phyloP scores from a whole-genome alignment of 2,888 invertebrate genomes.

The Cordilura impudica region DNA sequence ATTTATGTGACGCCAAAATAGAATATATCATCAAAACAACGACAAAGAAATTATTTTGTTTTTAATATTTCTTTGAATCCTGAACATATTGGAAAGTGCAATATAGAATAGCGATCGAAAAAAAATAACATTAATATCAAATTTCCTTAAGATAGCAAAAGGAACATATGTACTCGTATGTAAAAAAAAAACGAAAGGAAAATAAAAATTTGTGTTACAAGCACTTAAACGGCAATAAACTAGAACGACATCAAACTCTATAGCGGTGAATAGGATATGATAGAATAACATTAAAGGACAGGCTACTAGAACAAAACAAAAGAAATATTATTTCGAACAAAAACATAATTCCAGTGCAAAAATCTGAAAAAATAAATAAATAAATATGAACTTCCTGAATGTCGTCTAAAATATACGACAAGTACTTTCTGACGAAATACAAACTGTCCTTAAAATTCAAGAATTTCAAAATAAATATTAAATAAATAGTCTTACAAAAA shows the following conservation, averaged over 20 bases:
- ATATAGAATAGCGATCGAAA: slow-evolving; percentile 23
- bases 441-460: neutral
- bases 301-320: slow-evolving; percentile 36
- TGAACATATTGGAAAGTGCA: neutral
- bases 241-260: slow-evolving; percentile 30
- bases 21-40: slow-evolving; percentile 34
- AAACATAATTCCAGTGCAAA: slow-evolving; percentile 18
- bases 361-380: slow-evolving; percentile 57
- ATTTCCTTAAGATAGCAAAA: slow-evolving; percentile 65
- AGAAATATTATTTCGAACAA: neutral
- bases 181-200: slow-evolving; percentile 32
- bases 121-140: slow-evolving; percentile 72
- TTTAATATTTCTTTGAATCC: slow-evolving; percentile 36
- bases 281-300: slow-evolving; percentile 60
- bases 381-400: slow-evolving; percentile 59
- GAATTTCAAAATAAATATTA: neutral
- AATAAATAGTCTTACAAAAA: slow-evolving; percentile 3
- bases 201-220: slow-evolving; percentile 67
- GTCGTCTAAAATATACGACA: slow-evolving; percentile 39
- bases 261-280: slow-evolving; percentile 36
- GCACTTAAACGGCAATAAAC: slow-evolving; percentile 62
- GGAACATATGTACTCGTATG: slow-evolving; percentile 41
- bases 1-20: slow-evolving; percentile 67
- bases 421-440: neutral
- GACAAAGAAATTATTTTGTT: slow-evolving; percentile 41